phyloP scores from a whole-genome alignment of 1,140 invertebrate genomes.

The Anadara kagoshimensis region DNA sequence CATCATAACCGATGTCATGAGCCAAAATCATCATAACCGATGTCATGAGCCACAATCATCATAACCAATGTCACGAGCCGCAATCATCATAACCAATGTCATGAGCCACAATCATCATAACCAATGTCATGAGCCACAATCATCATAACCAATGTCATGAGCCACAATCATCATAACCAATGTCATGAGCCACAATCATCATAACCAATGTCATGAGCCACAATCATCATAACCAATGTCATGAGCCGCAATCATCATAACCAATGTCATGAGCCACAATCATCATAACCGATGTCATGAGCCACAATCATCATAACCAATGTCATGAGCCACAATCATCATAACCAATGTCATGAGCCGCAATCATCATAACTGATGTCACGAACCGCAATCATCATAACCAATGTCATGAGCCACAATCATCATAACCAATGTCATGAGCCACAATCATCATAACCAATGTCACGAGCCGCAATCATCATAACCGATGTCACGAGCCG shows the following conservation, averaged over 20 bases:
- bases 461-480: not conserved
- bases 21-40: not conserved
- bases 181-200: conserved; percentile 1
- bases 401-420: conserved; percentile 1
- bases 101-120: conserved; percentile 7
- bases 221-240: conserved; percentile 3
- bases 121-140: conserved; percentile 1
- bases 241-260: conserved; percentile 6
- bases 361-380: too few species aligned
- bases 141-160: conserved; percentile 8
- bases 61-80: conserved; percentile 6
- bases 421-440: conserved; percentile 8
- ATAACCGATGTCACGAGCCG: not conserved
- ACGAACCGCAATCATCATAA: too few species aligned
- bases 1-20: conserved; percentile 2
- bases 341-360: conserved; percentile 6
- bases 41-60: conserved; percentile 1
- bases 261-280: conserved; percentile 1
- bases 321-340: conserved; percentile 1
- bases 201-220: conserved; percentile 7
- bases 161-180: not conserved
- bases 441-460: not conserved
- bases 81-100: conserved; percentile 3
- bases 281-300: conserved; percentile 2
- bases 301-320: not conserved